phyloP scores from a whole-genome alignment of 2,797 vertebrate genomes.

The Hybognathus amarus region DNA sequence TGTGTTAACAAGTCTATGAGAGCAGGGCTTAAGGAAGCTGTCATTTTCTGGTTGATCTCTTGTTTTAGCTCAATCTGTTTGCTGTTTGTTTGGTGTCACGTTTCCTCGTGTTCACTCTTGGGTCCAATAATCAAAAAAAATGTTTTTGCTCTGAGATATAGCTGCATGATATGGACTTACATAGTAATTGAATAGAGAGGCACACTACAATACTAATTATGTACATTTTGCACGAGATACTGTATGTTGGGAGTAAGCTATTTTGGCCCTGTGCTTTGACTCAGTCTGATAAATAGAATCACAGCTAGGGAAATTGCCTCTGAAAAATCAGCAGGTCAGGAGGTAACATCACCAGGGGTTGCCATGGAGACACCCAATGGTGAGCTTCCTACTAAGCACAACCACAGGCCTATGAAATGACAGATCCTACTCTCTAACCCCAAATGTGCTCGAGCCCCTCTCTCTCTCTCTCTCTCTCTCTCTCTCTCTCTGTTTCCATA shows the following conservation, averaged over 20 bases:
- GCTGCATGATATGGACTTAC: neutral
- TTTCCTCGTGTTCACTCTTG: neutral
- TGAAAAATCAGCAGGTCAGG: constrained; percentile 80
- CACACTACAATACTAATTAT: constrained; percentile 29
- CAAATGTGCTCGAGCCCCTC: constrained; percentile 46
- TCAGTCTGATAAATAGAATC: constrained; percentile 73
- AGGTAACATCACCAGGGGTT: constrained; percentile 80
- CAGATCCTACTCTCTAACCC: constrained; percentile 71
- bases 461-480: constrained; percentile 34
- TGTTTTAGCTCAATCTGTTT: constrained; percentile 40
- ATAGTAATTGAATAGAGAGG: constrained; percentile 2
- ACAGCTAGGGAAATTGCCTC: constrained; percentile 75
- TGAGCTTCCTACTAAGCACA: constrained; percentile 70
- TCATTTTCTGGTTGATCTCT: constrained; percentile 36
- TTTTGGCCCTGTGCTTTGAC: constrained; percentile 56
- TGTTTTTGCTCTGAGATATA: neutral
- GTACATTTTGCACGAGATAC: constrained; percentile 21
- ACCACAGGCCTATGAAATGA: constrained; percentile 71
- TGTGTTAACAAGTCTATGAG: constrained; percentile 89
- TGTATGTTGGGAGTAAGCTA: constrained; percentile 5
- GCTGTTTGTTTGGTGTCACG: neutral
- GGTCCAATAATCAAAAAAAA: neutral
- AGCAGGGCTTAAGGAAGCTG: constrained; percentile 36
- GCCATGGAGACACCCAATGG: constrained; percentile 82
- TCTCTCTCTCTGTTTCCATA: constrained; percentile 26